phyloP scores from a whole-genome alignment of 2,113 vertebrate species.

The Plecturocebus donacophilus region DNA sequence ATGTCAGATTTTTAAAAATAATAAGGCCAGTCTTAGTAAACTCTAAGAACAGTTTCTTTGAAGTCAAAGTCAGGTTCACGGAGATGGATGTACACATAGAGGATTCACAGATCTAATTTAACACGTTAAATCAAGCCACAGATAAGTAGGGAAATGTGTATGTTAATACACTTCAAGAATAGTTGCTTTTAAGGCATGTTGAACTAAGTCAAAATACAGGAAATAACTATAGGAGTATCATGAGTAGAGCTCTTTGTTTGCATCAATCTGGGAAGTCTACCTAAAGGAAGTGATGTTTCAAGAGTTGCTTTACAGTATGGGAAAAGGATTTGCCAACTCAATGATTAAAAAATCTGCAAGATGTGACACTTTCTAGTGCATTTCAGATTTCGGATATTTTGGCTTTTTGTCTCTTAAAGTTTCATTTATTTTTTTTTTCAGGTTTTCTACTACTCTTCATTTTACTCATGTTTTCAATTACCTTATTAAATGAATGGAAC shows the following conservation, averaged over 20 bases:
- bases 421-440: not conserved
- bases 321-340: not conserved
- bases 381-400: not conserved
- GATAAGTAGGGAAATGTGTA: constrained; percentile 6
- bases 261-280: not conserved
- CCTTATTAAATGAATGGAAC: not conserved
- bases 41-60: not conserved
- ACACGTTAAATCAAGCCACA: constrained; percentile 15
- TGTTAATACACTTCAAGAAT: not conserved
- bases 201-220: not conserved
- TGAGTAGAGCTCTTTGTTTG: not conserved
- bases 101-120: constrained; percentile 5
- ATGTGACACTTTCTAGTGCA: not conserved
- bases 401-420: not conserved
- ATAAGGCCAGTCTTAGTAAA: not conserved
- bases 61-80: not conserved
- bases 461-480: not conserved
- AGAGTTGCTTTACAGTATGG: not conserved
- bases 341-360: not conserved
- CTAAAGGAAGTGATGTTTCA: constrained; percentile 26
- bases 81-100: not conserved
- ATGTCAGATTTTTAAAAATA: not conserved
- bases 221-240: not conserved
- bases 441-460: constrained; percentile 1
- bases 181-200: not conserved